Conservation (phyloP, 2,888 invertebrate genomes). For the Choreutis nemorana region DNA sequence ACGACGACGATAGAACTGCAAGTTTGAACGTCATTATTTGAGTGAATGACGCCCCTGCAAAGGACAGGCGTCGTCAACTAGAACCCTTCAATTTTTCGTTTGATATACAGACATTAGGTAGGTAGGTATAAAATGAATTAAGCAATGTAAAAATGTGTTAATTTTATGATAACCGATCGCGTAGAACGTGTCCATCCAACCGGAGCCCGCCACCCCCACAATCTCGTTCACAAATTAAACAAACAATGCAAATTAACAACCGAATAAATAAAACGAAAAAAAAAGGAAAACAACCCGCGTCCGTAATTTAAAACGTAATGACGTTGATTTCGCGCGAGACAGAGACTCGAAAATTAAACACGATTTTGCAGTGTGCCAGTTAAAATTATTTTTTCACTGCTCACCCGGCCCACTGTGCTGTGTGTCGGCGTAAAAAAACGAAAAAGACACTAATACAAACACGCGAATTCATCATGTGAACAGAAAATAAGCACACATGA, state of each 20-base stretch:
- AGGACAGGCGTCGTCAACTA: too few species aligned
- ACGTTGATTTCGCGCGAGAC: slow-evolving; percentile 59
- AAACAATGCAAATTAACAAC: slow-evolving; percentile 49
- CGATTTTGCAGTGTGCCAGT: slow-evolving; percentile 57
- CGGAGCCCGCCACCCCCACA: too few species aligned
- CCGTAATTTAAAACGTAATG: slow-evolving; percentile 65
- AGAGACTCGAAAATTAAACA: slow-evolving; percentile 64
- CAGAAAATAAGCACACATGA: slow-evolving; percentile 44
- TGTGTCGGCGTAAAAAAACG: slow-evolving; percentile 44
- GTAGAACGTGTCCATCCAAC: too few species aligned
- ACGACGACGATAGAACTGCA: too few species aligned
- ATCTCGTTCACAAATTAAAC: slow-evolving; percentile 30
- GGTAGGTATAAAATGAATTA: too few species aligned
- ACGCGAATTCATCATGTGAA: slow-evolving; percentile 55
- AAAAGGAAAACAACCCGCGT: slow-evolving; percentile 43
- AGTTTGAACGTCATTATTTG: too few species aligned
- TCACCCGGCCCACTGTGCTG: slow-evolving; percentile 46
- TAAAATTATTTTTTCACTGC: slow-evolving; percentile 63
- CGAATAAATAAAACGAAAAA: slow-evolving; percentile 33
- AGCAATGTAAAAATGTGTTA: too few species aligned
- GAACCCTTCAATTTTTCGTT: too few species aligned
- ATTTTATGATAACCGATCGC: too few species aligned
- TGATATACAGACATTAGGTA: too few species aligned
- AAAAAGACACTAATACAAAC: slow-evolving; percentile 57
- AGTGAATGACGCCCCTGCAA: too few species aligned